Evolutionary conservation across 2,888 invertebrate genomes (phyloP).

Genomic region (Ochropacha duplaris): DNA sequence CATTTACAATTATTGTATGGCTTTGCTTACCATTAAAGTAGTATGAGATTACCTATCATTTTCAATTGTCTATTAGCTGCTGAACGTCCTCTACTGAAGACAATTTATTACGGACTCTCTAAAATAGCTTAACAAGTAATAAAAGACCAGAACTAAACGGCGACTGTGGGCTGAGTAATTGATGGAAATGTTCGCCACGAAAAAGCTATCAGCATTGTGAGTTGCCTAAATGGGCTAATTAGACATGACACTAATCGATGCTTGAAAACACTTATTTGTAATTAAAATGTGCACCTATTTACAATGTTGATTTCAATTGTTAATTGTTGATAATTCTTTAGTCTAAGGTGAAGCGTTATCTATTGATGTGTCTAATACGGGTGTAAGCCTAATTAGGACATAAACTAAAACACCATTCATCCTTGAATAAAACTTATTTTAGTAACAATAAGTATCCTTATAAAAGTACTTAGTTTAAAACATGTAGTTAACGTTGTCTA

Average conservation of each 20-base stretch:
- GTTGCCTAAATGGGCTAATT: neutral
- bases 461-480: no score
- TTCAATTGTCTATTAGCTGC: neutral
- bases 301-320: neutral
- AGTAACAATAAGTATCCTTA: no score
- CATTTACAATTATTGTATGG: conserved; percentile 19
- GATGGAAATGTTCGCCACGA: neutral
- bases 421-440: no score
- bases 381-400: conserved; percentile 3
- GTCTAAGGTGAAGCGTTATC: conserved; percentile 11
- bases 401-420: neutral
- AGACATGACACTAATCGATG: neutral
- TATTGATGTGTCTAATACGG: conserved; percentile 17
- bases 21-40: neutral
- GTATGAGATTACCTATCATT: neutral
- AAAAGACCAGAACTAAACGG: neutral
- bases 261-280: neutral
- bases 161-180: neutral
- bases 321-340: neutral
- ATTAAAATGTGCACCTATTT: neutral
- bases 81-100: neutral
- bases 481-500: no score
- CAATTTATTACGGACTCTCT: neutral
- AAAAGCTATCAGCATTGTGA: neutral
- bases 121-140: neutral